A percentile compares a stretch with the other conserved stretches of the same genome.
Evolutionary conservation across 2,113 vertebrate species (phyloP).

Genomic region (Gallinago jamesoni): DNA sequence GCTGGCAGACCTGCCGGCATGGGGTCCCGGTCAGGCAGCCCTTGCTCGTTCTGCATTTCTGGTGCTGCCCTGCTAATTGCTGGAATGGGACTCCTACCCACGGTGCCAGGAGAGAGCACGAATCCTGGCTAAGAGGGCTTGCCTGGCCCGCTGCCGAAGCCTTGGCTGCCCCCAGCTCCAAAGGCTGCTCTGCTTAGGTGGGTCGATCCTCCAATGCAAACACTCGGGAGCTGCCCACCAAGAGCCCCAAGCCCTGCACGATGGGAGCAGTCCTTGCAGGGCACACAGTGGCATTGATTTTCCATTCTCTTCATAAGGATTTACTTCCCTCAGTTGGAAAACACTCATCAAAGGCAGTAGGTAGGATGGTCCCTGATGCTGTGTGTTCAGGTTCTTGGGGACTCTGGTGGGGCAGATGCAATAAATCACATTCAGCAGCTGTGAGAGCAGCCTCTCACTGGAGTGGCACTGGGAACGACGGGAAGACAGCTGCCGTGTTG

Average conservation of each 20-base stretch:
- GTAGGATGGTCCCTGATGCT: not conserved
- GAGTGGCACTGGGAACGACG: not conserved
- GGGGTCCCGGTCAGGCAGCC: not conserved
- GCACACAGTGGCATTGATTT: not conserved
- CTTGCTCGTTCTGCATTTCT: not conserved
- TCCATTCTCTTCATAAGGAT: not conserved
- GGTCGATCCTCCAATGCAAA: accelerated
- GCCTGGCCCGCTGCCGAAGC: not conserved
- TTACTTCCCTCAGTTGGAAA: not conserved
- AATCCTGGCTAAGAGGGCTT: not conserved
- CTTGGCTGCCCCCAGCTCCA: not conserved
- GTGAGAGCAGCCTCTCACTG: not conserved
- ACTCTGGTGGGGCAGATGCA: not conserved
- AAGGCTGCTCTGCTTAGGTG: not conserved
- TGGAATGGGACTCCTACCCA: not conserved
- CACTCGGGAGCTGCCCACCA: accelerated
- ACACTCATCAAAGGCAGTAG: not conserved
- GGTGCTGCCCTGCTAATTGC: not conserved
- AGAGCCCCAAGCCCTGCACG: not conserved
- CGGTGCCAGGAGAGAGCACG: accelerated
- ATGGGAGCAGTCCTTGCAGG: not conserved
- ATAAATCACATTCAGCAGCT: not conserved
- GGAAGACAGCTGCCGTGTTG: not conserved
- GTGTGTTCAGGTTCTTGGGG: not conserved
- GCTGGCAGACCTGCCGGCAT: not conserved